Conservation (phyloP, 2,888 invertebrate genomes). For the Heliconius aoede region DNA sequence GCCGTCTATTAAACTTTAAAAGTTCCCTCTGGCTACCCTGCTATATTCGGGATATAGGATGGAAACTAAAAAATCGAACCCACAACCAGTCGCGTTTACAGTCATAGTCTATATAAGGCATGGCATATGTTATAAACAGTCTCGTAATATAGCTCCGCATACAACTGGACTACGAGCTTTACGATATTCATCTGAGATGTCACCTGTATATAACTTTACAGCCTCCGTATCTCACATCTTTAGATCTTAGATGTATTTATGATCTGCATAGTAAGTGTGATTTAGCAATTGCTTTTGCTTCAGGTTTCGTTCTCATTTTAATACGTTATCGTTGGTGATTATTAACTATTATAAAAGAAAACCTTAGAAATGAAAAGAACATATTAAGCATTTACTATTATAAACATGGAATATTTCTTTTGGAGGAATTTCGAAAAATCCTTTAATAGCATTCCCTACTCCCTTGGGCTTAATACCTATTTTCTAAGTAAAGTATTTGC, state of each 20-base stretch:
- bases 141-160: not conserved
- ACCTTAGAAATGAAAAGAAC: not conserved
- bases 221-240: conserved; percentile 30
- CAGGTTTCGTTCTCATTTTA: not conserved
- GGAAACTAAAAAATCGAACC: too few species aligned
- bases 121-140: not conserved
- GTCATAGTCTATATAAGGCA: too few species aligned
- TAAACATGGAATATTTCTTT: too few species aligned
- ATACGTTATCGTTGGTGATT: not conserved
- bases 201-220: conserved; percentile 23
- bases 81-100: too few species aligned
- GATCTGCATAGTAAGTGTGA: conserved; percentile 1
- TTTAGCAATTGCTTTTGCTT: conserved; percentile 13
- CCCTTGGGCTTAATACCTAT: too few species aligned
- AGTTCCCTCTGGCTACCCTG: too few species aligned
- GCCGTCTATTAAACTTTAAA: too few species aligned
- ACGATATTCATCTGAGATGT: conserved; percentile 17
- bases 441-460: too few species aligned
- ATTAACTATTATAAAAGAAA: not conserved
- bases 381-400: not conserved
- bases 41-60: too few species aligned
- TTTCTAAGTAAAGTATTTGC: too few species aligned
- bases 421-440: too few species aligned
- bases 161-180: not conserved
- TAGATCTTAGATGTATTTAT: conserved; percentile 26